Base-by-base conservation (phyloP, 2,888 invertebrate species). In the Caenorhabditis sulstoni region DNA sequence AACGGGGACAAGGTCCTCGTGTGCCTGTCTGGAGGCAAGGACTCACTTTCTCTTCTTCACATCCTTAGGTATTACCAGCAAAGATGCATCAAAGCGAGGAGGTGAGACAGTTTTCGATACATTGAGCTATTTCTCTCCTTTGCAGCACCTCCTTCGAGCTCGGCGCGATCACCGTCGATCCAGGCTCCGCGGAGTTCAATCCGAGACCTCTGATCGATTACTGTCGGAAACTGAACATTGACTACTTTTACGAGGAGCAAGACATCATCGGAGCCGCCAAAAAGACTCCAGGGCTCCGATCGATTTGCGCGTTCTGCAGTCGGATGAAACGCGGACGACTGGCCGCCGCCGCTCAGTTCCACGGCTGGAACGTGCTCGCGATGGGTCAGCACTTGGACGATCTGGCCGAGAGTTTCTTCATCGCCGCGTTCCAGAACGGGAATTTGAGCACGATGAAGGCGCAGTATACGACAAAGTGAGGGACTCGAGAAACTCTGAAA, bases 341-440 rank as follows among this genome's bases (percentile, higher is more conserved):
- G 44, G 95, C 95, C 90, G 92, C 93, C 0, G 93, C 94, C 35
- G 95, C 95, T 0, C 93, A 94, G 79, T 71, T 93, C 67, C 94
- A 94, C 86, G 94, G 94, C 0, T 96, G 95, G 92, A 94, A 95
- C 90, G 95, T 95, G 1, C 92, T 95, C n/a, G 95, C 95, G 0
- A 92, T 96, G 39, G 95, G 95, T 1, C 95, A 96, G 90, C 94
- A 94, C 90, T 91, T 96, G 62, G 95, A 96, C 91, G 95, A 95
- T 91, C 92, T 95, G 5, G 94, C 95, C 23, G 94, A 94, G 88
- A 94, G 91, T 22, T 85, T 96, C 91, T 91, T 96, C 76, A 93
- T 95, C 88, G 94, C 94, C 0, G 93, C 94, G 12, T 94, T 96
- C 90, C 94, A 95, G 89, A 94, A 94, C 85, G 95, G 95, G n/a